Evolutionary conservation across 1,140 invertebrate species (phyloP), one percentile per base, ranked within the genome.

Genomic region (Ylistrum balloti): DNA sequence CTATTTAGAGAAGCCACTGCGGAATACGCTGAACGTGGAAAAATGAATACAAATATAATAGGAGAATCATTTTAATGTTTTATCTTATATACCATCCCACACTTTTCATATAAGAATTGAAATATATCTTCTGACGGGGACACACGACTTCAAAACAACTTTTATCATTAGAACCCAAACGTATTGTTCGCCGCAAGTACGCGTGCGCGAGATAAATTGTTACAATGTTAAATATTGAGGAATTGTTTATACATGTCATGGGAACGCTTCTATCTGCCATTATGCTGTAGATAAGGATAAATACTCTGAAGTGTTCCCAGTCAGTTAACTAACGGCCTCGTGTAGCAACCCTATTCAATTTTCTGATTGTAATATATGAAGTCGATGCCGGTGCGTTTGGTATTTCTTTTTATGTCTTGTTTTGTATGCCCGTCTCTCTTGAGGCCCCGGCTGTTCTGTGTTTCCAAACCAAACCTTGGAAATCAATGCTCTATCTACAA

Each of bases 231-330:
- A 28, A 74, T 74, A 74, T 74, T 22, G 11, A 74, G 56, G n/a
- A 28, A 74, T 74, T 74, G 56, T 74, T 74, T 74, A 74, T 74
- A 28, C n/a, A 74, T 74, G n/a, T 28, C 56, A 28, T 74, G 56
- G 56, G 56, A 74, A 28, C 56, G 56, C 28, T 74, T 74, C 56
- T 74, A 74, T 74, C 56, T n/a, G 56, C 56, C 56, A 74, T 74
- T 28, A 74, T 74, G 3, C 9, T 74, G n/a, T 28, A 74, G 56
- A 74, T 74, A 74, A 74, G 56, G 56, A 74, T 74, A 74, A 74
- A 74, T 74, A 74, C 56, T 74, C 5, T 1, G n/a, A 74, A 74
- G n/a, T 74, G 56, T 74, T 74, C n/a, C 1, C 56, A 17, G 56
- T 74, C 56, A 74, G 22, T 74, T 28, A 74, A 74, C 20, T 74